Evolutionary conservation across 2,888 invertebrate genomes (phyloP), one percentile per base, ranked within the genome.

Genomic region (Campoplex nolae): DNA sequence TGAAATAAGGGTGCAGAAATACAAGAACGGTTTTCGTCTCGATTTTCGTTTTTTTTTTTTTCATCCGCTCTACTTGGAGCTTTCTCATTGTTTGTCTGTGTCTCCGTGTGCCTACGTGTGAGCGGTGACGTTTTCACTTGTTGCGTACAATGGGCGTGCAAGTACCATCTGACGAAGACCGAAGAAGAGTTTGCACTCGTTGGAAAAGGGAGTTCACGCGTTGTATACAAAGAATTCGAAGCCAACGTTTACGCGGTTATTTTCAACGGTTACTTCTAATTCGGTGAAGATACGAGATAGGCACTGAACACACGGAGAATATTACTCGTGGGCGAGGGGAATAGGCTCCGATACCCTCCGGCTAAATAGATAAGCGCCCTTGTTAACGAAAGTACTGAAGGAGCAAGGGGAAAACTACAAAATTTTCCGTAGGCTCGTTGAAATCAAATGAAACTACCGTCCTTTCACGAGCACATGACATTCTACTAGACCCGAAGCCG

Each of bases 401-500:
- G 67, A 23, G n/a, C 16, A 42, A 35, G 23, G 38, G 28, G 75
- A 54, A 42, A 62, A 32, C 16, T n/a, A 76, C 23, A 75, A 76
- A 70, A 51, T 38, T 58, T 62, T 62, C 6, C 68, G 68, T 16
- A 28, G 73, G 38, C 75, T 45, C 62, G 58, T 45, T 68, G 32
- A 76, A 70, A 84, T 16, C 42, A 73, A 62, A 70, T 35, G 76
- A 38, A 32, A 58, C 35, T 56, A 74, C 23, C 38, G 54, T 56
- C 65, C 78, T 75, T 71, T 70, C 83, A 58, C 13, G 74, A 70
- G 67, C 51, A 67, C 58, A 56, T 80, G 58, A 68, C 75, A 68
- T 75, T 84, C 83, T 56, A 62, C 54, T 67, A 74, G 58, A 80
- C 83, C 88, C 82, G 93, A 93, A 92, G 93, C 93, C 92, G 86